phyloP scores from a whole-genome alignment of 1,140 invertebrate genomes.

The Gonioctena quinquepunctata region DNA sequence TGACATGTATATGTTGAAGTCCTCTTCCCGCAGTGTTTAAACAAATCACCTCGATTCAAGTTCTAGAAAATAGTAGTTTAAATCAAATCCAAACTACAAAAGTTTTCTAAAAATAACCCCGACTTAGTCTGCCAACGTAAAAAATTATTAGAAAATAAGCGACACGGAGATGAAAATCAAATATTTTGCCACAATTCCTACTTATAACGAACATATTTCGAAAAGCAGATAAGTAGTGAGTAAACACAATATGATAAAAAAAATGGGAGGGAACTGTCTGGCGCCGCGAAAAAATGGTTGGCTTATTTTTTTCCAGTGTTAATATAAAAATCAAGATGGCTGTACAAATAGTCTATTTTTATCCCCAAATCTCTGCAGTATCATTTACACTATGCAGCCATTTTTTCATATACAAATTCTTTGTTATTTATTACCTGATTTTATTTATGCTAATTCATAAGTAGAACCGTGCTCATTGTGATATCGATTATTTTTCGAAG shows the following conservation, averaged over 20 bases:
- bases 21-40: background rate
- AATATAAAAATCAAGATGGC: constrained; percentile 42
- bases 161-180: background rate
- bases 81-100: background rate
- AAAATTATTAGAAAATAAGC: constrained; percentile 2
- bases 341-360: constrained; percentile 53
- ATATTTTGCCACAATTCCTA: background rate
- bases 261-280: constrained; percentile 15
- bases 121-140: background rate
- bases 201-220: background rate
- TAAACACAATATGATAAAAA: constrained; percentile 22
- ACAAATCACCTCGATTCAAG: background rate
- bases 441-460: background rate
- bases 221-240: background rate
- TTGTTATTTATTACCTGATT: background rate
- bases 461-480: background rate
- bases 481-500: background rate
- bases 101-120: constrained; percentile 16
- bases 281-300: constrained; percentile 17
- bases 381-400: constrained; percentile 6
- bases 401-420: constrained; percentile 22
- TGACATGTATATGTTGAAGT: too few species aligned
- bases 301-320: constrained; percentile 19
- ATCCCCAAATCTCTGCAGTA: constrained; percentile 32
- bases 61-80: constrained; percentile 14